Evolutionary conservation across 1,140 invertebrate species (phyloP), one percentile per base, ranked within the genome.

Genomic region (Drosophila busckii): DNA sequence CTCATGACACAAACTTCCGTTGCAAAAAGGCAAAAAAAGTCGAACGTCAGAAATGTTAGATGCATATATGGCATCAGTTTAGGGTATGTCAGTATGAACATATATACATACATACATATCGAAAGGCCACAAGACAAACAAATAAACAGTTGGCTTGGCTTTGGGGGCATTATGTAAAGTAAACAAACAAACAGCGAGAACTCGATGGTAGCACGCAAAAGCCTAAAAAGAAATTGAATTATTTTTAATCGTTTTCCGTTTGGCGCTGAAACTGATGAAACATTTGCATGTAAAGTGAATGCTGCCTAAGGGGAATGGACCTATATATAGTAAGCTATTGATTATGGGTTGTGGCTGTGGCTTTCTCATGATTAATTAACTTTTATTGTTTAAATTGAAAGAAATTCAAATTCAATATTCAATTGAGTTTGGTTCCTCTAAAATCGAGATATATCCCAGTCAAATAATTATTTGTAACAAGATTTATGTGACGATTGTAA

Each of bases 1-100:
- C 63, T 78, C 73, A 78, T 80, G 73, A 60, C 73, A 68, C 28
- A 80, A 73, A 60, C 73, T 80, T 78, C 75, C 73, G 75, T 65
- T 78, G 73, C 68, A 45, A 67, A 78, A n/a, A n/a, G n/a, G n/a
- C n/a, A n/a, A 76, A 76, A 35, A 15, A 22, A 55, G 22, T 55
- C 54, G 32, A 41, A 49, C 42, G 45, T 54, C 25, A 25, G 67
- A 55, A 42, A 54, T 45, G 17, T 65, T 71, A 38, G 62, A 2
- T 31, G 7, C 31, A 25, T 44, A 53, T 53, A 19, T 19, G 29
- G 29, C 38, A 19, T 10, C 23, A 17, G 2, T 28, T 16, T 26
- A 20, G 8, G 34, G n/a, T 22, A 67, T 49, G 37, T 50, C 29
- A 61, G 35, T 29, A 28, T 0, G 23, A 20, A 22, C 8, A 9